Percentiles rank a stretch among this genome's conserved stretches.
Conservation (phyloP, 2,797 vertebrate genomes). For the Yasuhikotakia modesta region DNA sequence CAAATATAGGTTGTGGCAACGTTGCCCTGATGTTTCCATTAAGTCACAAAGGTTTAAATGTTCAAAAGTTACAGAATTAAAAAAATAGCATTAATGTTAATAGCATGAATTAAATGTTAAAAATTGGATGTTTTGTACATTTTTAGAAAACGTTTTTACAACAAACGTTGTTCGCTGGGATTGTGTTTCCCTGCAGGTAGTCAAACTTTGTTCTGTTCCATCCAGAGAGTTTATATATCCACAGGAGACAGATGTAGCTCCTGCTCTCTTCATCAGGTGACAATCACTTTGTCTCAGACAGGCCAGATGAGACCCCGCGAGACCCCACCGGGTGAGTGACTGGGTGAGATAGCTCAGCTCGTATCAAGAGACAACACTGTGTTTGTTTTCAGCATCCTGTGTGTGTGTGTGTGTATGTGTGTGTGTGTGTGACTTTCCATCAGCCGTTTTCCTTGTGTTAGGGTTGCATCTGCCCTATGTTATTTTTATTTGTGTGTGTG, state of each 20-base stretch:
- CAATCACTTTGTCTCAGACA: constrained; percentile 30
- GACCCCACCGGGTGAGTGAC: constrained; percentile 27
- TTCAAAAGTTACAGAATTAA: no score
- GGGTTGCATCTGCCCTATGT: neutral
- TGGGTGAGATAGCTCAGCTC: constrained; percentile 27
- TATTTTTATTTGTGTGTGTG: constrained; percentile 2
- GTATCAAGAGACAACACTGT: constrained; percentile 21
- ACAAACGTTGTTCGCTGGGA: no score
- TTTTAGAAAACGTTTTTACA: no score
- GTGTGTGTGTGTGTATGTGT: constrained; percentile 10
- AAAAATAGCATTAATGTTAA: no score
- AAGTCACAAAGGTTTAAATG: no score
- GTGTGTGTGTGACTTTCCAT: constrained; percentile 20
- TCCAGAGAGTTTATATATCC: neutral
- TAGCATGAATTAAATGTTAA: no score
- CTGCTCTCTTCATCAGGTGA: constrained; percentile 5
- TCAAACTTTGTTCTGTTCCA: neutral
- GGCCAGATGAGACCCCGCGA: constrained; percentile 24
- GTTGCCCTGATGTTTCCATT: no score
- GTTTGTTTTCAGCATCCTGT: constrained; percentile 16
- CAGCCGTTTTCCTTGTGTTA: neutral
- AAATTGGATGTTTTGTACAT: no score
- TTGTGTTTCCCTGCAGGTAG: neutral
- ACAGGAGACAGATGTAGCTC: neutral
- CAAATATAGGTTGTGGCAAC: no score